Evolutionary conservation across 2,888 invertebrate species (phyloP).

Genomic region (Folsomia manolachei): DNA sequence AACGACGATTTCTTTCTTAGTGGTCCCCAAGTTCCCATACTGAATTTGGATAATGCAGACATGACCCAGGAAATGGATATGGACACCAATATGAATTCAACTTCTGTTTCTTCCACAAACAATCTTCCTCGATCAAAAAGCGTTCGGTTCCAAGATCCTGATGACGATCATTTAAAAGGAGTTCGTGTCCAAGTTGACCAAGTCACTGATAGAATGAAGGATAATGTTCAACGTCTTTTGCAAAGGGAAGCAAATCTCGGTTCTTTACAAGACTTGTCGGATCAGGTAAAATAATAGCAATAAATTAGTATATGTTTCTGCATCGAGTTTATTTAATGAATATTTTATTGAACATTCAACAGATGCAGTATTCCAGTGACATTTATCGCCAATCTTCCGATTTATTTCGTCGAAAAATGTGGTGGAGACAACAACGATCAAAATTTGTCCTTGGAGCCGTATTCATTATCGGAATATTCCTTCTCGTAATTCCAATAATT

Average conservation of each 20-base stretch:
- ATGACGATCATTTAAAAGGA: slow-evolving; percentile 24
- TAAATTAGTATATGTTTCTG: not conserved
- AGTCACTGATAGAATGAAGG: slow-evolving; percentile 45
- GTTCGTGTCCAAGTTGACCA: slow-evolving; percentile 42
- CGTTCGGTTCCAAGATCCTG: slow-evolving; percentile 44
- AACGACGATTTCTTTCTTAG: slow-evolving; percentile 41
- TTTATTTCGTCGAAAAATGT: slow-evolving; percentile 42
- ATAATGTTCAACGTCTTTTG: slow-evolving; percentile 44
- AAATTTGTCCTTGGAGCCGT: slow-evolving; percentile 42
- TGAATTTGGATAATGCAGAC: slow-evolving; percentile 35
- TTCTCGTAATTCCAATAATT: slow-evolving; percentile 40
- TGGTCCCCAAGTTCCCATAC: slow-evolving; percentile 41
- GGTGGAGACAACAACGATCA: slow-evolving; percentile 46
- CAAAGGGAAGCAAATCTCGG: slow-evolving; percentile 46
- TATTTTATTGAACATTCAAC: slow-evolving; percentile 10
- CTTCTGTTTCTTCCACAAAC: not conserved
- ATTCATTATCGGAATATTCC: slow-evolving; percentile 38
- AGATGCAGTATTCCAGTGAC: slow-evolving; percentile 46
- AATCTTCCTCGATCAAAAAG: slow-evolving; percentile 44
- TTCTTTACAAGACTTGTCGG: slow-evolving; percentile 40
- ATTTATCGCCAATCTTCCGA: slow-evolving; percentile 48
- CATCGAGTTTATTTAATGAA: not conserved
- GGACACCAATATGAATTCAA: slow-evolving; percentile 12
- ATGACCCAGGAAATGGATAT: slow-evolving; percentile 9
- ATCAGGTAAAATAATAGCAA: slow-evolving; percentile 36